Percentiles rank a stretch among this genome's conserved stretches.
phyloP scores from a whole-genome alignment of 2,113 vertebrate species.

The Arothron firmamentum region DNA sequence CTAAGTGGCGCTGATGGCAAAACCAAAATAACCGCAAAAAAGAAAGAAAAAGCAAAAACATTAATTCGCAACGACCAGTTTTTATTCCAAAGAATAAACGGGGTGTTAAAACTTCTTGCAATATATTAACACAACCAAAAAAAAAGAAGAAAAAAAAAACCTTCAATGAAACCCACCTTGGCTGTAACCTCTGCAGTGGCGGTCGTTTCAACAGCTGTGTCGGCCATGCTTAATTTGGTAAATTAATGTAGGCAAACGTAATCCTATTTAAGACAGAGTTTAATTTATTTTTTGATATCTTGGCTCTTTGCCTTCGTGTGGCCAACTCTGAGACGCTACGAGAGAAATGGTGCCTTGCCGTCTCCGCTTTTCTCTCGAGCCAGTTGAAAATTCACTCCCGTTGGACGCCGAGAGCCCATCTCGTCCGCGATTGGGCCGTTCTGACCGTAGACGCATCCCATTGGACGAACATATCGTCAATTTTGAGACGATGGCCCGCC shows the following conservation, averaged over 20 bases:
- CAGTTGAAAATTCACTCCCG: slow-evolving; percentile 62
- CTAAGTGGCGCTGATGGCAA: slow-evolving; percentile 7
- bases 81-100: background rate
- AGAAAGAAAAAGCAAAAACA: background rate
- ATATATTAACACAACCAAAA: slow-evolving; percentile 25
- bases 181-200: slow-evolving; percentile 74
- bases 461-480: slow-evolving; percentile 36
- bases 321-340: slow-evolving; percentile 50
- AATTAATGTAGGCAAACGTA: slow-evolving; percentile 36
- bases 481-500: slow-evolving; percentile 23
- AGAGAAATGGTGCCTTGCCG: slow-evolving; percentile 68
- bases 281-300: slow-evolving; percentile 16
- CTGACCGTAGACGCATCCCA: background rate
- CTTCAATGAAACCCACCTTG: slow-evolving; percentile 72
- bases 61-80: background rate
- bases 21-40: background rate
- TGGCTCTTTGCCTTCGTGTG: slow-evolving; percentile 39
- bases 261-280: slow-evolving; percentile 24
- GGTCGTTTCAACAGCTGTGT: slow-evolving; percentile 77
- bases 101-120: slow-evolving; percentile 20
- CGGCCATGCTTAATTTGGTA: slow-evolving; percentile 71
- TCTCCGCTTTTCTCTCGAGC: slow-evolving; percentile 65
- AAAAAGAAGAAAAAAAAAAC: background rate
- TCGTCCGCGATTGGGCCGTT: slow-evolving; percentile 47
- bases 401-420: slow-evolving; percentile 44